phyloP scores from a whole-genome alignment of 2,113 vertebrate genomes.

The Elgaria multicarinata region DNA sequence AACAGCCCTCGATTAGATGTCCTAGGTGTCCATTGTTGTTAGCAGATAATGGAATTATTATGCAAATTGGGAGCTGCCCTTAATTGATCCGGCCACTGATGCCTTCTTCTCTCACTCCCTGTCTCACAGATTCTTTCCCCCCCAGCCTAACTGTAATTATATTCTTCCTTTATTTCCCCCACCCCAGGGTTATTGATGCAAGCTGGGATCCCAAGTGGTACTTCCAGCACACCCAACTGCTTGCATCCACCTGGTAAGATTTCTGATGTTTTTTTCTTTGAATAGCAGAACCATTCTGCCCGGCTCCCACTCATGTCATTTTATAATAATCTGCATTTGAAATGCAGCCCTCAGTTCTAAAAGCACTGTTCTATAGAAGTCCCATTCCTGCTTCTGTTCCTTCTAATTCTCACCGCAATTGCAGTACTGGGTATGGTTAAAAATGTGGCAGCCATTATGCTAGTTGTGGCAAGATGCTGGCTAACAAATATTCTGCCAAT shows the following conservation, averaged over 20 bases:
- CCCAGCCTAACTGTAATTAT: constrained; percentile 59
- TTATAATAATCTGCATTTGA: neutral
- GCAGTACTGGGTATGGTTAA: too few species aligned
- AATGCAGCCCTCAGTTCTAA: neutral
- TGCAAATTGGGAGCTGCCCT: constrained; percentile 70
- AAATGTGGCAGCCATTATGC: too few species aligned
- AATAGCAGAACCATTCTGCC: neutral
- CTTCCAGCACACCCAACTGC: neutral
- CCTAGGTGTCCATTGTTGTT: constrained; percentile 68
- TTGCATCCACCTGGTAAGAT: neutral
- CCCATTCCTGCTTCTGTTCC: neutral
- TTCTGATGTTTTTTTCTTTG: neutral
- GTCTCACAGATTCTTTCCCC: constrained; percentile 11
- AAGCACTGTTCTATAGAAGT: neutral
- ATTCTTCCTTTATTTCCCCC: constrained; percentile 7
- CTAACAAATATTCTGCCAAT: too few species aligned
- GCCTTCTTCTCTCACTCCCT: neutral
- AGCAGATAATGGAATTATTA: constrained; percentile 63
- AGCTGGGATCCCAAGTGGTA: neutral
- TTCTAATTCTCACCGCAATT: too few species aligned
- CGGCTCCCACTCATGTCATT: neutral
- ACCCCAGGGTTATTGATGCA: neutral
- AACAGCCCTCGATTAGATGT: constrained; percentile 71
- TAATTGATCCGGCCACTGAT: constrained; percentile 54
- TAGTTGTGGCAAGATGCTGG: too few species aligned